Conservation (phyloP, 2,797 vertebrate genomes). For the Limosa lapponica region DNA sequence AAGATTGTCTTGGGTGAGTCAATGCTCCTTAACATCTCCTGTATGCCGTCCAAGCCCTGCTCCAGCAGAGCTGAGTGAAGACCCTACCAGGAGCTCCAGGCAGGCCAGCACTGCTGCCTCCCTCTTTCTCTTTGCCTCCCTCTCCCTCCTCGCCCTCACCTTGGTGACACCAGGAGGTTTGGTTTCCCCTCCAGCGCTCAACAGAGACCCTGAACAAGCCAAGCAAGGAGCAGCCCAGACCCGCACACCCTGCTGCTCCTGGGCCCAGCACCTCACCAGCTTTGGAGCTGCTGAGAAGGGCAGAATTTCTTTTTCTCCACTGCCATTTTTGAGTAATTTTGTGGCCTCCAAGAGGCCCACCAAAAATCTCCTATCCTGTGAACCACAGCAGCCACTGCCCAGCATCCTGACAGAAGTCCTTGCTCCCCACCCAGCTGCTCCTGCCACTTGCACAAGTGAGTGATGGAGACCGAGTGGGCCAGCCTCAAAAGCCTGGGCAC, state of each 20-base stretch:
- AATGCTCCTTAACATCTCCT: not conserved
- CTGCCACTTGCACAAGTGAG: fast-evolving
- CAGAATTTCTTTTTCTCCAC: not conserved
- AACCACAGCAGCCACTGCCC: not conserved
- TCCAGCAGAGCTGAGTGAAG: not conserved
- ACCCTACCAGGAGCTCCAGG: not conserved
- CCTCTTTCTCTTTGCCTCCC: not conserved
- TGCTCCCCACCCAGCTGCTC: not conserved
- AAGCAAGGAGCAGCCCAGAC: not conserved
- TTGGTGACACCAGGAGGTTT: not conserved
- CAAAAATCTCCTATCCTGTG: not conserved
- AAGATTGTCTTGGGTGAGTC: not conserved
- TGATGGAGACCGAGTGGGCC: fast-evolving
- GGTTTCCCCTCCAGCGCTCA: not conserved
- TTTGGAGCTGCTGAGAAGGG: not conserved
- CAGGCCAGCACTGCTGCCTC: not conserved
- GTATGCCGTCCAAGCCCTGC: not conserved
- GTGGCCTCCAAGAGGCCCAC: not conserved
- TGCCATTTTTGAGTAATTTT: not conserved
- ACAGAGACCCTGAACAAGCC: not conserved
- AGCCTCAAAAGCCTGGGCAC: not conserved
- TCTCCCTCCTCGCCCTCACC: not conserved
- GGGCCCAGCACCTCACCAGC: not conserved
- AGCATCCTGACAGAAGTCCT: not conserved
- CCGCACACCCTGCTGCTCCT: not conserved